Percentiles rank a stretch among this genome's conserved stretches.
Evolutionary conservation across 2,888 invertebrate species (phyloP).

Genomic region (Lacanobia oleracea): DNA sequence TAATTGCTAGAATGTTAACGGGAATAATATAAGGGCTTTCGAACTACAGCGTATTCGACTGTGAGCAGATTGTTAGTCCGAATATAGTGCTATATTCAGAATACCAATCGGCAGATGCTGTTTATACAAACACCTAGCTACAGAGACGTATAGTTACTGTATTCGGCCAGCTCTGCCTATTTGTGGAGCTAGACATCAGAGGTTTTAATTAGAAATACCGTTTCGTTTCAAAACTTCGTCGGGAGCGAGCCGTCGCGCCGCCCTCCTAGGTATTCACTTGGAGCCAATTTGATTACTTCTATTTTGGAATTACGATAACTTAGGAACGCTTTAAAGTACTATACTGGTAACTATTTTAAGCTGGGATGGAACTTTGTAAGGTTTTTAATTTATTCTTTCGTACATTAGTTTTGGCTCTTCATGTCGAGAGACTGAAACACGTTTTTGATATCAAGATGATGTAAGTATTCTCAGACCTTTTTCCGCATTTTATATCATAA

Average conservation of each 20-base stretch:
- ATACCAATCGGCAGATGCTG: conserved; percentile 34
- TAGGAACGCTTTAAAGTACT: conserved; percentile 12
- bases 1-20: conserved; percentile 9
- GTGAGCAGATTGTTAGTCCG: background rate
- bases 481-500: background rate
- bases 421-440: background rate
- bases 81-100: conserved; percentile 19
- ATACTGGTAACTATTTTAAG: conserved; percentile 1
- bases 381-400: background rate
- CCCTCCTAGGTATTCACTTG: conserved; percentile 52
- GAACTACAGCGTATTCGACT: conserved; percentile 1
- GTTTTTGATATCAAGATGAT: background rate
- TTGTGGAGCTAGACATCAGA: conserved; percentile 57
- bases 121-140: conserved; percentile 18
- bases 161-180: conserved; percentile 35
- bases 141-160: background rate
- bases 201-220: conserved; percentile 73
- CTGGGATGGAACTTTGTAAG: background rate
- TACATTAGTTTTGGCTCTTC: background rate
- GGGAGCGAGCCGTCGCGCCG: conserved; percentile 35
- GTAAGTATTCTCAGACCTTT: background rate
- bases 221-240: conserved; percentile 69
- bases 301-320: conserved; percentile 41
- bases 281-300: conserved; percentile 64
- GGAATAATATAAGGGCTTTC: conserved; percentile 4